phyloP scores from a whole-genome alignment of 1,140 invertebrate species.

The Cryptotermes secundus region DNA sequence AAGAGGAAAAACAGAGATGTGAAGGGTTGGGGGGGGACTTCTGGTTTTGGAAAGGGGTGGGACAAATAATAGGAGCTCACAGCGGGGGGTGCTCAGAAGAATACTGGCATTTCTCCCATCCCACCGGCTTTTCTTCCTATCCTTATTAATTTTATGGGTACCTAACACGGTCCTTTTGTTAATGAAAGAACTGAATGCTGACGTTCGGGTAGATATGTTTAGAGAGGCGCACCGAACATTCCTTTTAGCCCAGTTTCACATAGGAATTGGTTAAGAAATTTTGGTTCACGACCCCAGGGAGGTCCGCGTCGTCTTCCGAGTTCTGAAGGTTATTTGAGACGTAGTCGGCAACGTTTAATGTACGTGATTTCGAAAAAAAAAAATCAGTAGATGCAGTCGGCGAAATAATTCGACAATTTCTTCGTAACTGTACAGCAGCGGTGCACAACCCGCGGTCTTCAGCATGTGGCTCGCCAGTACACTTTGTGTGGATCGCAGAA shows the following conservation, averaged over 20 bases:
- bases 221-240: background rate
- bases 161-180: background rate
- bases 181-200: background rate
- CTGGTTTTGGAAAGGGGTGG: background rate
- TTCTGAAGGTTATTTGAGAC: too few relatives aligned
- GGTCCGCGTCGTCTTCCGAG: too few relatives aligned
- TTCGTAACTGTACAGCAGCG: too few relatives aligned
- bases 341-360: too few relatives aligned
- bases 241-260: background rate
- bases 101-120: background rate
- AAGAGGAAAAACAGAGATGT: background rate
- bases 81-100: background rate
- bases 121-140: background rate
- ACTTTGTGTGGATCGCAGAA: too few relatives aligned
- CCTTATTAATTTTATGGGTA: slow-evolving; percentile 20
- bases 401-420: too few relatives aligned
- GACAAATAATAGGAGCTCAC: background rate
- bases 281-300: too few relatives aligned
- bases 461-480: too few relatives aligned
- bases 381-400: too few relatives aligned
- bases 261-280: too few relatives aligned
- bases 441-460: too few relatives aligned
- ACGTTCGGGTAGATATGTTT: background rate
- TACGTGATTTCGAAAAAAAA: too few relatives aligned
- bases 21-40: background rate